Base-by-base conservation (phyloP, 2,888 invertebrate genomes). In the Melinopterus prodromus region DNA sequence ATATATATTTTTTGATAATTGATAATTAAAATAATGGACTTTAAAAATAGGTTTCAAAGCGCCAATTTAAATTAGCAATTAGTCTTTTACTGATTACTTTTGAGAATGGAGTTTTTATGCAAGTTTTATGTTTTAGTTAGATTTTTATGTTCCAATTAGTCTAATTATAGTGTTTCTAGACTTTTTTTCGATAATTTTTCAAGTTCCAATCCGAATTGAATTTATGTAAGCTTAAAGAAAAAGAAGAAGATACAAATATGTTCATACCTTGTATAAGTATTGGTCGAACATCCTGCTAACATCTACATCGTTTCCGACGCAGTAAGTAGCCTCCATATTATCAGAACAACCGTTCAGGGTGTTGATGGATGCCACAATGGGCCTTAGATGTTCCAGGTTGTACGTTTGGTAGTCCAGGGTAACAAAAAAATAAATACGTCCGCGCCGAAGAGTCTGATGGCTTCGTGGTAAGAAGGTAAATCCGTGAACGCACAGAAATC, bases 271-370 rank as follows among this genome's bases (percentile, higher is more conserved):
- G 89, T 92, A 92, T 84, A 92, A 89, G 88, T 92, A 93, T 90
- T 92, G 92, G 88, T 93, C 92, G 87, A 92, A 93, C 92, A 93
- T 92, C 88, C 92, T 91, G 91, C 91, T 91, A 86, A 92, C 91
- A 88, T 92, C 92, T 87, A 89, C 88, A 89, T 90, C 91, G 87
- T 90, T 91, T 85, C 92, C 92, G 88, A 92, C 91, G 89, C 92
- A 91, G 88, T 92, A 92, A 86, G 92, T 92, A 85, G 92, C 91
- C 90, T 93, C 93, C 92, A 92, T 92, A 89, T 90, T 91, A 88
- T 91, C 90, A 88, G 89, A 89, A 86, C 88, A 88, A 85, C 89
- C 89, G 86, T 89, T 89, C 86, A 90, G 89, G 88, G 89, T 90
- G 89, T 90, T 89, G 87, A 90, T 90, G 85, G 90, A 90, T 87